Evolutionary conservation across 2,888 invertebrate genomes (phyloP), one percentile per base, ranked within the genome.

Genomic region (Phengaris arion): DNA sequence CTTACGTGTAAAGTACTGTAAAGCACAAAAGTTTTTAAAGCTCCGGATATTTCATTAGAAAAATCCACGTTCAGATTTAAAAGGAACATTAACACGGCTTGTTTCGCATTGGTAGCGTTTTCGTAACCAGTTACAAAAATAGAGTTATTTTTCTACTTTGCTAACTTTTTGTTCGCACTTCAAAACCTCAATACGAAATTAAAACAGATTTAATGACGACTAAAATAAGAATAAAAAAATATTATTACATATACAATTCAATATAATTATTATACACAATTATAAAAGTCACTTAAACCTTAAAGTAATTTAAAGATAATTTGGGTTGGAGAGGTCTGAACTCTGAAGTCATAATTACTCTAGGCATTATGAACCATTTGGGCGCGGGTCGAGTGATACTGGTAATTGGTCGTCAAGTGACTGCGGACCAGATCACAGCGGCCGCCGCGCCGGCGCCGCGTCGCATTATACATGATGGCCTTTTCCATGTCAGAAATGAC

Each of bases 401-500:
- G 87, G 89, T 93, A 93, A 93, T 93, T 93, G 93, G 93, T 91
- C 92, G 89, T 89, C 91, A 92, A 89, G 89, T 85, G 83, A 82
- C 83, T 83, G 82, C 80, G 81, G 80, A 80, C 82, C 85, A 90
- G 92, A 90, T 90, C 90, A 91, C 90, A 92, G 79, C 80, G 79
- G 86, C 86, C 91, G 91, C 84, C 90, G 81, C 84, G 79, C 82
- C 87, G 94, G 94, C 94, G 93, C 94, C 94, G 86, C 84, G 78
- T 84, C 87, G 85, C 88, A 91, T 93, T 92, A 94, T 90, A 84
- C 90, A 90, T 93, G 94, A 94, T 93, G 91, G 92, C 91, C 90
- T 92, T 93, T 92, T 92, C 93, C 92, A 89, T 92, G 93, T 92
- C 92, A 93, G 92, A 93, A 94, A 90, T 93, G 93, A 93, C 92